A percentile compares a stretch with the other conserved stretches of the same genome.
phyloP scores from a whole-genome alignment of 2,113 vertebrate species.

The Lophochroa leadbeateri region DNA sequence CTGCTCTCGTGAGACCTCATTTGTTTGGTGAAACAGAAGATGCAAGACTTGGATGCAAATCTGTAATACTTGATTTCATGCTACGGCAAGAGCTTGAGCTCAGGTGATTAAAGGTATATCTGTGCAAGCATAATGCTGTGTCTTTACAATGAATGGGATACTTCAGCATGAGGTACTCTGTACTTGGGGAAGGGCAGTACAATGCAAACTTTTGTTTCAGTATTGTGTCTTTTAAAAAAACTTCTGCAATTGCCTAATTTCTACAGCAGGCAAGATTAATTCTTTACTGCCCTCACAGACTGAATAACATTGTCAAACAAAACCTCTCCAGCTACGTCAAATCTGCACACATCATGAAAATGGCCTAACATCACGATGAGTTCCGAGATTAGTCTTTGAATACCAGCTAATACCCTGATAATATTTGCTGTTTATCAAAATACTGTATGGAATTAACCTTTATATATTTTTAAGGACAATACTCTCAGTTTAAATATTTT shows the following conservation, averaged over 20 bases:
- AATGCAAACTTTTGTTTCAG: background rate
- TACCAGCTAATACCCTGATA: background rate
- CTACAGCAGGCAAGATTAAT: background rate
- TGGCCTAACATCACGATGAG: background rate
- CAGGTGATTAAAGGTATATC: background rate
- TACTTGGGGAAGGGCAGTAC: background rate
- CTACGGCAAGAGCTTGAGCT: background rate
- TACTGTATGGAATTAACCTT: background rate
- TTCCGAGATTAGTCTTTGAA: background rate
- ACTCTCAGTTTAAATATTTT: background rate
- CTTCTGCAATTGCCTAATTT: background rate
- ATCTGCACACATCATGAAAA: background rate
- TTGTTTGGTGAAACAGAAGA: background rate
- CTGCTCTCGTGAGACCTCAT: too few species aligned
- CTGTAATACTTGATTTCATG: background rate
- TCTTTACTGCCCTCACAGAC: background rate
- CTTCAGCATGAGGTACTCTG: background rate
- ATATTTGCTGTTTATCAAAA: background rate
- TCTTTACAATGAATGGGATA: background rate
- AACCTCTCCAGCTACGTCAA: background rate
- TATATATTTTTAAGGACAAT: background rate
- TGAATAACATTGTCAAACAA: background rate
- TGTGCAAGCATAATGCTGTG: rapidly evolving
- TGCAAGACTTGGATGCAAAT: background rate
- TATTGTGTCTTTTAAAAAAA: background rate